Evolutionary conservation across 2,888 invertebrate species (phyloP).

Genomic region (Folsomia candida): DNA sequence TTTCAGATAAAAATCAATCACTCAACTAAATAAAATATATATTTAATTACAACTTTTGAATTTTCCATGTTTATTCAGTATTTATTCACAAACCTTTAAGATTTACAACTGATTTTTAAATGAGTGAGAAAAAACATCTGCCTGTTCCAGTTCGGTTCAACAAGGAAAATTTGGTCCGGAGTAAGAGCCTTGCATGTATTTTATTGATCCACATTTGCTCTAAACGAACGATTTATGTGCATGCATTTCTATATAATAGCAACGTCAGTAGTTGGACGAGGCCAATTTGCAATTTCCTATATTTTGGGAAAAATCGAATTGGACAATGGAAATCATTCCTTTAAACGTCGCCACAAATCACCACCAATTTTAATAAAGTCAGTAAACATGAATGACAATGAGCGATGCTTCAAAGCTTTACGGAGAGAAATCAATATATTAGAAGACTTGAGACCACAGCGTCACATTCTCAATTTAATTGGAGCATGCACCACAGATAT

Average conservation of each 20-base stretch:
- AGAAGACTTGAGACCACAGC: slow-evolving; percentile 27
- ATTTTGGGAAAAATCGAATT: slow-evolving; percentile 4
- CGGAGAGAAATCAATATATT: slow-evolving; percentile 33
- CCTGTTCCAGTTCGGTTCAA: slow-evolving; percentile 2
- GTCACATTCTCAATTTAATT: slow-evolving; percentile 19
- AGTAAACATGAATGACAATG: slow-evolving; percentile 3
- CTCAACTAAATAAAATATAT: too few species aligned
- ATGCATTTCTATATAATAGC: not conserved
- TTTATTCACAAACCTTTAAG: too few species aligned
- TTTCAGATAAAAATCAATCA: too few species aligned
- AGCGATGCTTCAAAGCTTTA: slow-evolving; percentile 23
- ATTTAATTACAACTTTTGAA: too few species aligned
- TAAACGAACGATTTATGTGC: too few species aligned
- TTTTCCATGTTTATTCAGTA: too few species aligned
- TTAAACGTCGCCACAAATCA: not conserved
- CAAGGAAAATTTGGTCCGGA: slow-evolving; percentile 13
- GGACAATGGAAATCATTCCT: not conserved
- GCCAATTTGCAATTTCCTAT: slow-evolving; percentile 10
- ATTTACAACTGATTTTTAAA: not conserved
- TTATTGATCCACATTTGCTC: not conserved
- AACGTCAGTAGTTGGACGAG: slow-evolving; percentile 5
- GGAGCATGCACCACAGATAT: slow-evolving; percentile 28
- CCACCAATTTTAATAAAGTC: slow-evolving; percentile 5
- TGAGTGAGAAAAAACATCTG: not conserved
- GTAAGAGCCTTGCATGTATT: not conserved